A percentile compares a stretch with the other conserved stretches of the same genome.
Evolutionary conservation across 2,113 vertebrate genomes (phyloP).

Genomic region (Malurus melanocephalus): DNA sequence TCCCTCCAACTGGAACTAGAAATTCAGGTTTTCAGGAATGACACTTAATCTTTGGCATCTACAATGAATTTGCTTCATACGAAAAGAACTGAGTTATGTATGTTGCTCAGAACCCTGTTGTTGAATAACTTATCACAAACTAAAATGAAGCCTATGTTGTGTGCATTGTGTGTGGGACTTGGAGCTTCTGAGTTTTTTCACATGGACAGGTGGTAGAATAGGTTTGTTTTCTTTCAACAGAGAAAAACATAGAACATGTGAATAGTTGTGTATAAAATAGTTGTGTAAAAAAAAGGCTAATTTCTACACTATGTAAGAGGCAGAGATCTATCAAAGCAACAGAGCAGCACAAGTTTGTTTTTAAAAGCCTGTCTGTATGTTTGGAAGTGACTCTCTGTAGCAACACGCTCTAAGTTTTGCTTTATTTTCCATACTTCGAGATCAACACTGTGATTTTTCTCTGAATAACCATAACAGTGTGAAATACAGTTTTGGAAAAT

Average conservation of each 20-base stretch:
- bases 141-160: background rate
- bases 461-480: background rate
- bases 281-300: background rate
- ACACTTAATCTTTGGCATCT: background rate
- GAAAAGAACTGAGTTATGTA: background rate
- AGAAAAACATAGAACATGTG: background rate
- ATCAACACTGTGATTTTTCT: background rate
- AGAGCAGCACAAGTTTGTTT: background rate
- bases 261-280: background rate
- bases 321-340: background rate
- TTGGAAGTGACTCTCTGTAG: background rate
- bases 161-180: background rate
- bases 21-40: conserved; percentile 18
- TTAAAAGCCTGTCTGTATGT: background rate
- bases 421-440: background rate
- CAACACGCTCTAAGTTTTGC: background rate
- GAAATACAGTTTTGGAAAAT: background rate
- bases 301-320: background rate
- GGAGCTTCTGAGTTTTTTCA: background rate
- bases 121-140: background rate
- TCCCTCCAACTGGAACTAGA: conserved; percentile 19
- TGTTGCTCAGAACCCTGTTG: background rate
- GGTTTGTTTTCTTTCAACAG: background rate
- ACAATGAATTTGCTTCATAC: background rate
- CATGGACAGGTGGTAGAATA: background rate